Evolutionary conservation across 2,797 vertebrate species (phyloP).

Genomic region (Otolemur crassicaudatus): DNA sequence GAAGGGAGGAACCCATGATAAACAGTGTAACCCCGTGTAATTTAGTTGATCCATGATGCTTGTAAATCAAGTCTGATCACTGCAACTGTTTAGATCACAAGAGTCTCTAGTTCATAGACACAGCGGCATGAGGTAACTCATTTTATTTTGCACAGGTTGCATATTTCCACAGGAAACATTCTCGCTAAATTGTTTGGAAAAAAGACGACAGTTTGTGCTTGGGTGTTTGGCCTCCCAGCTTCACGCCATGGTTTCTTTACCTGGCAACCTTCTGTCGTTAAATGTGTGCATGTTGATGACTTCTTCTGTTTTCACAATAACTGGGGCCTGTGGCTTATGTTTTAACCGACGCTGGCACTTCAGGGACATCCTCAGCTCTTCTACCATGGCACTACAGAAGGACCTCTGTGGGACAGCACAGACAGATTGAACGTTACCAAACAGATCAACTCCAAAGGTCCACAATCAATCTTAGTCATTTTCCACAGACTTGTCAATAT

Average conservation of each 20-base stretch:
- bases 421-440: conserved; percentile 79
- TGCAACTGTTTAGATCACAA: conserved; percentile 90
- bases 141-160: conserved; percentile 96
- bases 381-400: conserved; percentile 99
- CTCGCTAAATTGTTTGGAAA: conserved; percentile 93
- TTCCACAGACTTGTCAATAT: conserved; percentile 49
- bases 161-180: conserved; percentile 99
- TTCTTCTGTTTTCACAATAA: conserved; percentile 99
- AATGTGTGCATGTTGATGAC: conserved; percentile 99
- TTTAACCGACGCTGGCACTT: conserved; percentile 98
- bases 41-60: conserved; percentile 88
- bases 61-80: conserved; percentile 89
- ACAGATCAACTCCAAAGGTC: conserved; percentile 17
- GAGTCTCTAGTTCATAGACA: conserved; percentile 93
- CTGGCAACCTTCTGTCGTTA: conserved; percentile 99
- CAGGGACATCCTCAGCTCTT: conserved; percentile 97
- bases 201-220: conserved; percentile 92
- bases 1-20: conserved; percentile 90
- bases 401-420: conserved; percentile 92
- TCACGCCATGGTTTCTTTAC: conserved; percentile 99
- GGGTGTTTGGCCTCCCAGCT: conserved; percentile 90
- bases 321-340: conserved; percentile 97
- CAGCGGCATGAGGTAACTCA: conserved; percentile 96
- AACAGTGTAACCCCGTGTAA: conserved; percentile 89
- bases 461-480: conserved; percentile 65